Base-by-base conservation (phyloP, 2,797 vertebrate species). In the Rhadinocentrus ornatus region DNA sequence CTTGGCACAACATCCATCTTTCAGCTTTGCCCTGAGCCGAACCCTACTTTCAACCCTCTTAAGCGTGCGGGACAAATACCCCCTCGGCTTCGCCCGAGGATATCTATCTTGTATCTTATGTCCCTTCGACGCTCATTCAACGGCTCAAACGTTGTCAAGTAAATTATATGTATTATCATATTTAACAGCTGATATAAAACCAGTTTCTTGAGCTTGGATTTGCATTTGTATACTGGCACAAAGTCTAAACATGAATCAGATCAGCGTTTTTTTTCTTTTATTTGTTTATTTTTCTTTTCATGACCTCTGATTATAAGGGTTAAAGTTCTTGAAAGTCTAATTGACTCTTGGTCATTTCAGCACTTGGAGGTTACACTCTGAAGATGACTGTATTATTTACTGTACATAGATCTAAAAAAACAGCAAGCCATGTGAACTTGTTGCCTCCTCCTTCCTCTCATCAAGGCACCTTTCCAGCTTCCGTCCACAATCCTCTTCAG, bases 1-100 rank as follows among this genome's bases (percentile, higher is more conserved):
- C 81, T 91, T 91, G 87, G 86, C 85, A 89, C 85, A 74, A 71
- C 66, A 73, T 86, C 74, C 71, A 69, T 81, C 69, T 82, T 71
- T 34, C 54, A 65, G 81, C 79, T 82, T 66, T 89, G 87, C 83
- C 85, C 87, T 86, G 63, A 89, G 77, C 70, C 85, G 81, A 91
- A 92, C 87, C 81, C 69, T 64, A 67, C 76, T 72, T 78, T 78
- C 78, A 75, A 84, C 71, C 73, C 71, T 73, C 54, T 50, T 62
- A 66, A 70, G 67, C 73, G 73, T 57, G 72, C 58, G 62, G 80
- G 76, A 75, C 88, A 88, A 86, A 80, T 80, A 75, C 80, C 87
- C 46, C 67, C 77, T 60, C 65, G 61, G 81, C 74, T 71, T 65
- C 31, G 66, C 84, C 82, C 26, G 55, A 61, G 81, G 78, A 81